Evolutionary conservation across 2,888 invertebrate genomes (phyloP), one percentile per base, ranked within the genome.

Genomic region (Neocrepidodera transversa): DNA sequence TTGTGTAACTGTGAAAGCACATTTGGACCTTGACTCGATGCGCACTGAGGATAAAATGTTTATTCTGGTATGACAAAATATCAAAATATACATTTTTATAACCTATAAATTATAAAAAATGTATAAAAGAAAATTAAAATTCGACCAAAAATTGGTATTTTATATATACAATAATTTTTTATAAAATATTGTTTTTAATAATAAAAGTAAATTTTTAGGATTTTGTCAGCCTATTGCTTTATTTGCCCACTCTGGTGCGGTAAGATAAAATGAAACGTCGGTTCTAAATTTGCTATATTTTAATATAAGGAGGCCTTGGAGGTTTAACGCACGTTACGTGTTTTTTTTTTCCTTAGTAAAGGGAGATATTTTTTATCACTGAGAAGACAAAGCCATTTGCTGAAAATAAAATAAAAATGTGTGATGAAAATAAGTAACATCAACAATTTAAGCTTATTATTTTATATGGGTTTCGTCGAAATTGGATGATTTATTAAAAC

Each of bases 1-100:
- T 36, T 54, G 45, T 53, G 43, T 58, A 32, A 61, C 49, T 52
- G 57, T 57, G 53, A 57, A 52, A 30, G 48, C 51, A 51, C 53
- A 53, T 58, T 53, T 53, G 48, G 20, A 54, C 35, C 36, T 20
- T 14, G 35, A 26, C n/a, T 17, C 43, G 14, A n/a, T n/a, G n/a
- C n/a, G n/a, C n/a, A n/a, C n/a, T n/a, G n/a, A n/a, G n/a, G n/a
- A n/a, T n/a, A n/a, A n/a, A n/a, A n/a, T n/a, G n/a, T n/a, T n/a
- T n/a, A n/a, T n/a, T n/a, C n/a, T n/a, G n/a, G n/a, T n/a, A n/a
- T n/a, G n/a, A n/a, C n/a, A n/a, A n/a, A n/a, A n/a, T n/a, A n/a
- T n/a, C n/a, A n/a, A n/a, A n/a, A n/a, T n/a, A n/a, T n/a, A n/a
- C n/a, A n/a, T n/a, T n/a, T n/a, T n/a, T n/a, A n/a, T n/a, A n/a